Percentiles rank a stretch among this genome's conserved stretches.
phyloP scores from a whole-genome alignment of 2,113 vertebrate genomes.

The Gnathonemus echidnorhynchus region DNA sequence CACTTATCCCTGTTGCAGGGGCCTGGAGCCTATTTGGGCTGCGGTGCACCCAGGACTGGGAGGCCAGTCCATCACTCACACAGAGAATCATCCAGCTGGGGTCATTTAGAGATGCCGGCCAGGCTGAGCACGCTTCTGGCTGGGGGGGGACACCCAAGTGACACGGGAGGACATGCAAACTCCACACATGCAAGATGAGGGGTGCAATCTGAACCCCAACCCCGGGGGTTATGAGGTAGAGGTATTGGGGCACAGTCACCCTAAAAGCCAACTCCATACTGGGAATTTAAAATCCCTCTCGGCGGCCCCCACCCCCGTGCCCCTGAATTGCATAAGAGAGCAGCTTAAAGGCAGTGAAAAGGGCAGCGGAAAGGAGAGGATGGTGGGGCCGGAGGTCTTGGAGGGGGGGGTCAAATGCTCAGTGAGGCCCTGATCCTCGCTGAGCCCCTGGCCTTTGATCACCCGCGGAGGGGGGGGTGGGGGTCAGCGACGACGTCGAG shows the following conservation, averaged over 20 bases:
- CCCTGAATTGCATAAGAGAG: conserved; percentile 52
- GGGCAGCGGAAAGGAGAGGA: conserved; percentile 32
- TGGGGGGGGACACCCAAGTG: neutral
- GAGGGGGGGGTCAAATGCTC: neutral
- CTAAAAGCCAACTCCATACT: neutral
- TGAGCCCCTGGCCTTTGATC: conserved; percentile 24
- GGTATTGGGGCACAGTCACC: neutral
- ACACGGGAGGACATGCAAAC: neutral
- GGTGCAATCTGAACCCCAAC: neutral
- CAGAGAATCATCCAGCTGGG: neutral
- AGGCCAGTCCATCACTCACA: neutral
- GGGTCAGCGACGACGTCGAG: neutral
- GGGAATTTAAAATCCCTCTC: neutral
- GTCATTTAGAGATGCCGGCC: neutral
- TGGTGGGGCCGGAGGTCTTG: conserved; percentile 20
- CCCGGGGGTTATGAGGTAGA: neutral
- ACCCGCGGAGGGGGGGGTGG: neutral
- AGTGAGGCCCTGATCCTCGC: conserved; percentile 29
- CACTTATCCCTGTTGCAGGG: neutral
- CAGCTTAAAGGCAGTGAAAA: conserved; percentile 34
- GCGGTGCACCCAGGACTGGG: neutral
- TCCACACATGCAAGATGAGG: neutral
- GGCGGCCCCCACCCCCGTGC: conserved; percentile 33
- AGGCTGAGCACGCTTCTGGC: neutral
- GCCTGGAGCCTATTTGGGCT: neutral